Conservation (phyloP, 2,797 vertebrate genomes). For the Diceros bicornis region DNA sequence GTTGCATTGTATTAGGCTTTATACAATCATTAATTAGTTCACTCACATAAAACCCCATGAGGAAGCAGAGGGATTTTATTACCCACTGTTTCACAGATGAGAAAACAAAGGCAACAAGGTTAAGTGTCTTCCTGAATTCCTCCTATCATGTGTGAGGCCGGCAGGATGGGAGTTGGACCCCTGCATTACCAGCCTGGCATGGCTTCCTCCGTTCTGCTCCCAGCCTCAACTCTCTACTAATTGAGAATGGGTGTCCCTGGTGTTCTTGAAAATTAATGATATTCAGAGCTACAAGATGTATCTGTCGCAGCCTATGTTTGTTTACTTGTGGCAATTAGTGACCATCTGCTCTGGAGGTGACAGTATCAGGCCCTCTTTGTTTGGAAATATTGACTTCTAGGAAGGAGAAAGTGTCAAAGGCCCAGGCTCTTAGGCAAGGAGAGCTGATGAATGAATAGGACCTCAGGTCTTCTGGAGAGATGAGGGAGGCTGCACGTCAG, state of each 20-base stretch:
- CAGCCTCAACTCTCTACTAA: not conserved
- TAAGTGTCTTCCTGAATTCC: slow-evolving; percentile 61
- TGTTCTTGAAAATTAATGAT: slow-evolving; percentile 75
- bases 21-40: slow-evolving; percentile 81
- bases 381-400: slow-evolving; percentile 28
- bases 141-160: not conserved
- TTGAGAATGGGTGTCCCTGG: slow-evolving; percentile 12
- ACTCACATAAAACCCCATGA: slow-evolving; percentile 76
- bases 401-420: not conserved
- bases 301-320: slow-evolving; percentile 55
- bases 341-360: slow-evolving; percentile 69
- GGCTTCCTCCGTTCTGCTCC: not conserved
- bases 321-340: slow-evolving; percentile 70
- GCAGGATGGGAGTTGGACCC: not conserved
- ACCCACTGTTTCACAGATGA: slow-evolving; percentile 68
- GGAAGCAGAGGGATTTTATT: slow-evolving; percentile 73
- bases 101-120: slow-evolving; percentile 73
- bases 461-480: not conserved
- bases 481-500: not conserved
- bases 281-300: slow-evolving; percentile 70
- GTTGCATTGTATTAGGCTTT: slow-evolving; percentile 75
- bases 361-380: not conserved
- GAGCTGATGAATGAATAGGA: not conserved
- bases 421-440: not conserved
- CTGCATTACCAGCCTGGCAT: not conserved